A percentile compares a stretch with the other conserved stretches of the same genome.
phyloP scores from a whole-genome alignment of 2,888 invertebrate species.

The Oscheius sp. region DNA sequence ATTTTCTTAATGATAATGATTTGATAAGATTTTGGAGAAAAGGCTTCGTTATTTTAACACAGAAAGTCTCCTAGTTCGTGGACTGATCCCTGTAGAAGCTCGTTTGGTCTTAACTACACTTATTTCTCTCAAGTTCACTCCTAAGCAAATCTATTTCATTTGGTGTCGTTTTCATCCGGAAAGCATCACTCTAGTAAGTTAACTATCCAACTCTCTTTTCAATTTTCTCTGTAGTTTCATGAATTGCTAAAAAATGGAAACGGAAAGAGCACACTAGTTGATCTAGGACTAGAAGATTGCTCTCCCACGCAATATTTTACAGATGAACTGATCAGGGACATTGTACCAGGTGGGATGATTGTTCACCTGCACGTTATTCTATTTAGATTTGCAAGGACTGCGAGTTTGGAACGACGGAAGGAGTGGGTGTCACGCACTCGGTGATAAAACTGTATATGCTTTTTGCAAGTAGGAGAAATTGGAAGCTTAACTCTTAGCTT shows the following conservation, averaged over 20 bases:
- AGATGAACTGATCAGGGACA: constrained; percentile 42
- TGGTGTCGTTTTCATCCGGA: constrained; percentile 58
- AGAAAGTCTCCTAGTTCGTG: constrained; percentile 58
- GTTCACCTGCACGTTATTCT: no score
- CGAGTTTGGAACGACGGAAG: constrained; percentile 59
- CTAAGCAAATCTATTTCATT: constrained; percentile 61
- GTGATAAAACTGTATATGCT: constrained; percentile 49
- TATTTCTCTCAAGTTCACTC: constrained; percentile 37
- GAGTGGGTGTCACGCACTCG: constrained; percentile 46
- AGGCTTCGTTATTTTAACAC: constrained; percentile 37
- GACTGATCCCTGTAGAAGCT: constrained; percentile 60
- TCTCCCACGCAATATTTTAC: constrained; percentile 45
- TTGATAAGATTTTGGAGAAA: not conserved
- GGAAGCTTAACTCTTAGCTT: not conserved
- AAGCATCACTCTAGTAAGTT: constrained; percentile 39
- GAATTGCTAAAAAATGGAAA: constrained; percentile 37
- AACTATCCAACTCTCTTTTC: not conserved
- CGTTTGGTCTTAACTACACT: constrained; percentile 52
- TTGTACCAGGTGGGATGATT: constrained; percentile 30
- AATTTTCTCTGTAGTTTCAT: constrained; percentile 39
- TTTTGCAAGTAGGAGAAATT: not conserved
- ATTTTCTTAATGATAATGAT: not conserved
- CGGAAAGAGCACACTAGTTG: constrained; percentile 39
- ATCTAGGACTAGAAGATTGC: constrained; percentile 58
- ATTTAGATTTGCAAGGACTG: constrained; percentile 36